These are phyloP conservation scores for Mythimna ferrago DNA, from an alignment of 2,888 invertebrate genomes.

Conservation along the genomic window DNA sequence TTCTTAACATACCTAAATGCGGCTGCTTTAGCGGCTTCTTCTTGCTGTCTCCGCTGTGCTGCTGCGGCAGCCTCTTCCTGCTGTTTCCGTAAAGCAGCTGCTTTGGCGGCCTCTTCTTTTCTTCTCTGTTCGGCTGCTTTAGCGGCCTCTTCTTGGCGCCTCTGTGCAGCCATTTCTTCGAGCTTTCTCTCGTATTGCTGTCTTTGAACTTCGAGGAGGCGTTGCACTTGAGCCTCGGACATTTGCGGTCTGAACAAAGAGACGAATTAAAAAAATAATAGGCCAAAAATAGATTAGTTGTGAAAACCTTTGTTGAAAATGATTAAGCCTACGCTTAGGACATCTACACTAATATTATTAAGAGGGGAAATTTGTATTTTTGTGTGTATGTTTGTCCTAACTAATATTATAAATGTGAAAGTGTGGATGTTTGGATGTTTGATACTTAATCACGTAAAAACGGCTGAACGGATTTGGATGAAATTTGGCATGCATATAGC, in stretches of 20 bases:
- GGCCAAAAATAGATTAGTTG: background rate
- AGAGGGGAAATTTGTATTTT: no score
- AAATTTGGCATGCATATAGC: no score
- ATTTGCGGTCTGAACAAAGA: slow-evolving; percentile 42
- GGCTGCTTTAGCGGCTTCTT: background rate
- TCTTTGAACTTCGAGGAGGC: slow-evolving; percentile 49
- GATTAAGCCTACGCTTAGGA: no score
- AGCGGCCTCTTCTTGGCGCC: slow-evolving; percentile 12
- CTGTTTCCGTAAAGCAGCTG: slow-evolving; percentile 11
- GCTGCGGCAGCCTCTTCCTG: slow-evolving; percentile 1
- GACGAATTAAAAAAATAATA: background rate
- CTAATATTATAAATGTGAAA: no score
- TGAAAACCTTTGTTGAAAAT: no score
- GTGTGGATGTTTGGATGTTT: no score
- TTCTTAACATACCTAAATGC: background rate
- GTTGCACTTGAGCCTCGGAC: slow-evolving; percentile 31
- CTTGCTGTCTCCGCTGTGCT: background rate
- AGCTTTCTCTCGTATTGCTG: slow-evolving; percentile 49
- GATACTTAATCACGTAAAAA: no score
- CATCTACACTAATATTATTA: no score
- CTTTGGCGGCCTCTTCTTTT: slow-evolving; percentile 1
- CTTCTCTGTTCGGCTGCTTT: slow-evolving; percentile 9
- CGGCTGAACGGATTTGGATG: no score
- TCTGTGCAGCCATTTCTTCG: slow-evolving; percentile 37
- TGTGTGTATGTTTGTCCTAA: no score